Conservation (phyloP, 2,888 invertebrate species). For the Acanthosoma haemorrhoidale region DNA sequence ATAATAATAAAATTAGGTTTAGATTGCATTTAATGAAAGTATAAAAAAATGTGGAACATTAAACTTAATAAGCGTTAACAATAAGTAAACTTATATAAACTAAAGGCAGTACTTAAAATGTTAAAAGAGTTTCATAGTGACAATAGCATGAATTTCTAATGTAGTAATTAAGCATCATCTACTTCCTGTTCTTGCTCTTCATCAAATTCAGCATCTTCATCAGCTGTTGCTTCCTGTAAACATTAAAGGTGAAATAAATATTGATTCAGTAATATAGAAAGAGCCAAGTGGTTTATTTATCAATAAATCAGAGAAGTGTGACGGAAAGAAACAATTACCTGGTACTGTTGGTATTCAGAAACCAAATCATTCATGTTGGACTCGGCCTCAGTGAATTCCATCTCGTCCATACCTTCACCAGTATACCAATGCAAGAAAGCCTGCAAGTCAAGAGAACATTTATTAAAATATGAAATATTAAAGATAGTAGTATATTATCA, state of each 20-base stretch:
- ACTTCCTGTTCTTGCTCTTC: constrained; percentile 52
- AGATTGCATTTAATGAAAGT: too few relatives aligned
- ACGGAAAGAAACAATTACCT: constrained; percentile 43
- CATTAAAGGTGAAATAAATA: too few relatives aligned
- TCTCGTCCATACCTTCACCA: constrained; percentile 67
- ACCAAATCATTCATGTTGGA: constrained; percentile 68
- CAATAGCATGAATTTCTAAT: too few relatives aligned
- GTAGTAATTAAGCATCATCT: too few relatives aligned
- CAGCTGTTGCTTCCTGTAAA: constrained; percentile 53
- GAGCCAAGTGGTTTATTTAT: background rate
- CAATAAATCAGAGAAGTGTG: background rate
- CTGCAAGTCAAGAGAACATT: background rate
- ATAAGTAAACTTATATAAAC: background rate
- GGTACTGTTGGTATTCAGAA: constrained; percentile 72
- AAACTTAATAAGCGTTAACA: constrained; percentile 1
- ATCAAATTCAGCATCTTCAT: constrained; percentile 54
- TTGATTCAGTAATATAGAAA: background rate
- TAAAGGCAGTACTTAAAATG: background rate
- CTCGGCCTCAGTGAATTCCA: constrained; percentile 67
- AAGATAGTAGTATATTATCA: too few relatives aligned
- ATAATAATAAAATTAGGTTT: too few relatives aligned
- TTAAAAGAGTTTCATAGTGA: too few relatives aligned
- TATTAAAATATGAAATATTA: too few relatives aligned
- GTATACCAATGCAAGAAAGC: constrained; percentile 76
- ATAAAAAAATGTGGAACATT: background rate